Evolutionary conservation across 2,888 invertebrate species (phyloP).

Genomic region (Plebejus argus): DNA sequence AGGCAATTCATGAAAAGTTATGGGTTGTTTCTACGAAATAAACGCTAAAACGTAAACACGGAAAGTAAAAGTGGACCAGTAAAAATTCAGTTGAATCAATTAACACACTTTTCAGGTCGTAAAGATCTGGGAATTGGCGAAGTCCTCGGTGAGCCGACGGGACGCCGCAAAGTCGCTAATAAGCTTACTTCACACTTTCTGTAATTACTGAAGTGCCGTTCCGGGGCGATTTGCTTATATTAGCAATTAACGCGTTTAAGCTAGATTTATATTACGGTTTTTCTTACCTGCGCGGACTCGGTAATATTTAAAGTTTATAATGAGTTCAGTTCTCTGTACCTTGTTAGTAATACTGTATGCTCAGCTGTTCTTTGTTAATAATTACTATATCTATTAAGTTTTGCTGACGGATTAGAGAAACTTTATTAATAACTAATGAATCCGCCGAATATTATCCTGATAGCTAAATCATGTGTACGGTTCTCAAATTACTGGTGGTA

Average conservation of each 20-base stretch:
- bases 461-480: too few relatives aligned
- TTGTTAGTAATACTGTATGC: too few relatives aligned
- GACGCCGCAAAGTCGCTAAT: conserved; percentile 21
- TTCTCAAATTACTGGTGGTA: too few relatives aligned
- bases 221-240: conserved; percentile 8
- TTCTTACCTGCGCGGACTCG: neutral
- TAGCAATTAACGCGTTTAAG: conserved; percentile 11
- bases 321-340: neutral
- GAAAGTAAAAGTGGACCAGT: neutral
- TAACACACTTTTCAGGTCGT: neutral
- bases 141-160: conserved; percentile 20
- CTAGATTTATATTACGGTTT: conserved; percentile 21
- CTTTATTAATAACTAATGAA: too few relatives aligned
- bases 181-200: conserved; percentile 31
- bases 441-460: too few relatives aligned
- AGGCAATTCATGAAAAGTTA: too few relatives aligned
- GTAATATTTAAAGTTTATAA: neutral
- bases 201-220: conserved; percentile 26
- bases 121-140: conserved; percentile 24
- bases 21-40: neutral
- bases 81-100: neutral
- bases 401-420: too few relatives aligned
- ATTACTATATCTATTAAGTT: too few relatives aligned
- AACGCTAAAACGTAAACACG: neutral
- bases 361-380: too few relatives aligned